Evolutionary conservation across 2,888 invertebrate species (phyloP), one percentile per base, ranked within the genome.

Genomic region (Drosophila prostipennis): DNA sequence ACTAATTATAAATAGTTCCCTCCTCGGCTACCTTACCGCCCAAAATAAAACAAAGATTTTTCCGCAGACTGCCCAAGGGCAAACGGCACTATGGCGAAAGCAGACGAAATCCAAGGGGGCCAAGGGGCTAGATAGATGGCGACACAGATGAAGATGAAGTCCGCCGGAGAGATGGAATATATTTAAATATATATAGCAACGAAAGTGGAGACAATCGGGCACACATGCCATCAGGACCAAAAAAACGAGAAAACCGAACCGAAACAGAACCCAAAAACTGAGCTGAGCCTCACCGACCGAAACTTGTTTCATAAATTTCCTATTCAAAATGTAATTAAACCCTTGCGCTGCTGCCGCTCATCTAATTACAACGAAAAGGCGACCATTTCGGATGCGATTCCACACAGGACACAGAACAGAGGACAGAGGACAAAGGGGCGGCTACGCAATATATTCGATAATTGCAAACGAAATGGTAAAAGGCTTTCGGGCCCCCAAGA

Each of bases 271-370:
- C 40, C 36, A 56, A 76, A 74, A 65, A n/a, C 54, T 51, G 57
- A 72, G 58, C 64, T 51, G 57, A 72, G 58, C 64, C 67, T 48
- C 72, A 84, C 34, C 34, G 34, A 82, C 34, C 34, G 34, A 82
- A 84, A 84, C 85, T 87, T 84, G 86, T 85, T 84, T 79, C 88
- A 84, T 87, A 84, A 87, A 84, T 84, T 84, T 85, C 70, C 86
- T 79, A 84, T 87, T 84, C 88, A 84, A 84, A 84, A 87, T 85
- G 84, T 84, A 84, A 84, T 84, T 84, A 84, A 84, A 84, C 83
- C 84, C 87, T 85, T 85, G 83, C 74, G 72, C 75, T 70, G 74
- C 45, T 45, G 19, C 76, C 73, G 78, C 84, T 82, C 82, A 87
- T 87, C 86, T 87, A 85, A 85, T 82, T 85, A 83, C 86, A 87